Evolutionary conservation across 2,113 vertebrate genomes (phyloP).

Genomic region (Arenaria interpres): DNA sequence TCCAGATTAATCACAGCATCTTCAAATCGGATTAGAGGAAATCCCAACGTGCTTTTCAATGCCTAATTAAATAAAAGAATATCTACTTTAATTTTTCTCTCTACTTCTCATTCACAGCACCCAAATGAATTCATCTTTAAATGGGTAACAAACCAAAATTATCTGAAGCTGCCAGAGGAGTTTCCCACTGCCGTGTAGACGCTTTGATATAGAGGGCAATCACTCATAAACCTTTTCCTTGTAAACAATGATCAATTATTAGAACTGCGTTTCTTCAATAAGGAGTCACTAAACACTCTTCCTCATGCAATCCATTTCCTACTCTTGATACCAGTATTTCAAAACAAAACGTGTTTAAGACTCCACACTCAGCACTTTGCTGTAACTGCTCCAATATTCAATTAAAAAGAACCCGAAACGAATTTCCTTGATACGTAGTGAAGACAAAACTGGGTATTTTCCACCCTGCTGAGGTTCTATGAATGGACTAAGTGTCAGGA

Average conservation of each 20-base stretch:
- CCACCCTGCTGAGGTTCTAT: background rate
- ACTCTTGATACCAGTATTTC: background rate
- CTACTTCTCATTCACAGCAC: background rate
- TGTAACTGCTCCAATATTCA: background rate
- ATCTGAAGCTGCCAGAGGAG: background rate
- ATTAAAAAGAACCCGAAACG: background rate
- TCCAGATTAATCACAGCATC: slow-evolving; percentile 95
- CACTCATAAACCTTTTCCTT: background rate
- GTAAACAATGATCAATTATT: background rate
- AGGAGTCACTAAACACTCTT: background rate
- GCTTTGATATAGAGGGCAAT: background rate
- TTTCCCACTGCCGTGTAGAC: background rate
- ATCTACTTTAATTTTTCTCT: background rate
- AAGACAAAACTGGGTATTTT: background rate
- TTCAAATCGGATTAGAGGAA: slow-evolving; percentile 93
- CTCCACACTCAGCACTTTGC: background rate
- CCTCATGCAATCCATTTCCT: background rate
- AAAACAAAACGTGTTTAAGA: background rate
- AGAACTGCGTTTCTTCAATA: background rate
- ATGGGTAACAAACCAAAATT: background rate
- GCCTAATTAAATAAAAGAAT: slow-evolving; percentile 74
- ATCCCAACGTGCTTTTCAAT: slow-evolving; percentile 90
- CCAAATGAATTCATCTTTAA: background rate
- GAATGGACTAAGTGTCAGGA: background rate
- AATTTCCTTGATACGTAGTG: background rate